Conservation (phyloP, 1,140 invertebrate genomes). For the Drosophila nebulosa region DNA sequence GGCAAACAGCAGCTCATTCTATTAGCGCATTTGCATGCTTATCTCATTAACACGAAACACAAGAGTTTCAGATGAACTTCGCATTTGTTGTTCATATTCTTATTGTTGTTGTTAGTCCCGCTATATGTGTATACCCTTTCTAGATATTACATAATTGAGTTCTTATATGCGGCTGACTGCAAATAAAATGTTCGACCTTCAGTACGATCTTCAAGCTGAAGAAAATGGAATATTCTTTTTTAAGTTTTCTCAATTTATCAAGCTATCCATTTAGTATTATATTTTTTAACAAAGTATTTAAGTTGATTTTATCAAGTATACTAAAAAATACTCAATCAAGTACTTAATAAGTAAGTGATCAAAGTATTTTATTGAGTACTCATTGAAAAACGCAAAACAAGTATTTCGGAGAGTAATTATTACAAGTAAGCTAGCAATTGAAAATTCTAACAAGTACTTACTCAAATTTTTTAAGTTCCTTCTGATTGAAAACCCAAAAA, state of each 20-base stretch:
- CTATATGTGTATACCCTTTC: constrained; percentile 12
- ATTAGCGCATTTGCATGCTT: constrained; percentile 74
- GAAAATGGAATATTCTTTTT: too few species aligned
- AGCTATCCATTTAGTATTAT: too few species aligned
- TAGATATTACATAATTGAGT: not conserved
- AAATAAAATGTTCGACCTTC: not conserved
- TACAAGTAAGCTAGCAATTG: too few species aligned
- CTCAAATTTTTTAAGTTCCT: too few species aligned
- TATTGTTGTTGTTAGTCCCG: not conserved
- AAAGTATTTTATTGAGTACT: too few species aligned
- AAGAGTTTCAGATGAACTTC: constrained; percentile 33
- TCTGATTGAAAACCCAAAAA: too few species aligned
- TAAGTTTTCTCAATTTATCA: too few species aligned
- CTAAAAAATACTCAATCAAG: not conserved
- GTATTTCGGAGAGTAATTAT: too few species aligned
- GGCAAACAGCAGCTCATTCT: constrained; percentile 43
- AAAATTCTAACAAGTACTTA: not conserved
- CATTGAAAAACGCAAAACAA: too few species aligned
- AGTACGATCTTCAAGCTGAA: too few species aligned
- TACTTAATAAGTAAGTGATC: not conserved
- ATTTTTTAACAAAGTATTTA: too few species aligned
- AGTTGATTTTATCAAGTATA: not conserved
- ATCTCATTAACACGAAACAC: constrained; percentile 70
- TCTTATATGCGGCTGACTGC: not conserved
- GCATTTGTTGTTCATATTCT: constrained; percentile 3